Percentiles rank a stretch among this genome's conserved stretches.
Conservation (phyloP, 2,113 vertebrate species). For the Ornithorhynchus anatinus region DNA sequence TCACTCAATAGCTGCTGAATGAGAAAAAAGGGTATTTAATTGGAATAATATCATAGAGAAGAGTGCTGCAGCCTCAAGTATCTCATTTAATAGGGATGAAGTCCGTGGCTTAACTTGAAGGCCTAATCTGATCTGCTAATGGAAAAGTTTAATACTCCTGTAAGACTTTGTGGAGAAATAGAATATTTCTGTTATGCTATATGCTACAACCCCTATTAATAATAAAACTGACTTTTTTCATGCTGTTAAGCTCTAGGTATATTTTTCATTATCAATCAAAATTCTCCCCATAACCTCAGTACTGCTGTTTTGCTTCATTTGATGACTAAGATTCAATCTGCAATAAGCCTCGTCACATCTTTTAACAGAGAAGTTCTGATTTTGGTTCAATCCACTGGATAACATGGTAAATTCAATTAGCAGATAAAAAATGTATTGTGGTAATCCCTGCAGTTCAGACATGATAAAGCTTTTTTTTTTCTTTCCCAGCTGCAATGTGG, state of each 20-base stretch:
- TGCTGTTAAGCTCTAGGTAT: conserved; percentile 46
- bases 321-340: neutral
- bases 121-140: conserved; percentile 59
- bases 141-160: conserved; percentile 62
- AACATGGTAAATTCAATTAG: neutral
- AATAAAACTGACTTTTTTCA: conserved; percentile 50
- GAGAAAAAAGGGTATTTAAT: conserved; percentile 25
- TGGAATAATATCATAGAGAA: conserved; percentile 19
- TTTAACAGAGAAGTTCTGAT: neutral
- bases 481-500: no score
- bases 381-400: neutral
- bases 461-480: no score
- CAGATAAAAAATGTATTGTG: no score
- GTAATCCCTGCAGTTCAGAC: no score
- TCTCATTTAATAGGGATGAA: conserved; percentile 47
- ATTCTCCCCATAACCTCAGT: conserved; percentile 49
- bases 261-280: conserved; percentile 59
- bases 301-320: conserved; percentile 42
- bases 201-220: conserved; percentile 46
- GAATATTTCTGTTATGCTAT: no score
- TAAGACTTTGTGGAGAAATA: conserved; percentile 53
- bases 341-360: conserved; percentile 6
- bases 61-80: neutral
- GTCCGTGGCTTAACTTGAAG: conserved; percentile 53
- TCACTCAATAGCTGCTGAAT: conserved; percentile 7